Conservation (phyloP, 2,888 invertebrate species). For the Latrodectus hesperus region DNA sequence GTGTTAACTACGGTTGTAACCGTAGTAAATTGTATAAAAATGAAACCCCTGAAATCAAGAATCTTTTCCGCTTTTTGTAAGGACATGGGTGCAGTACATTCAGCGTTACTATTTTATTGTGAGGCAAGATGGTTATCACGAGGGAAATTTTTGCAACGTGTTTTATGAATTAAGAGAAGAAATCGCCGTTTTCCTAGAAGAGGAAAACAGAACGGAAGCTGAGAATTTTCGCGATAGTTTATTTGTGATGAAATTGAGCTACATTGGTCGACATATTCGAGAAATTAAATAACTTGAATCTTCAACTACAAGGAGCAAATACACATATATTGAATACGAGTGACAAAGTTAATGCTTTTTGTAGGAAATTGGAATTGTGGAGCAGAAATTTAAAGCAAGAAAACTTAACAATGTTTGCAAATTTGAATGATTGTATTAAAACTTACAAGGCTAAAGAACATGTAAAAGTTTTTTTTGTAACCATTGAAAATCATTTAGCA, state of each 20-base stretch:
- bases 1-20: slow-evolving; percentile 29
- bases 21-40: slow-evolving; percentile 47
- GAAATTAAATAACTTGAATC: slow-evolving; percentile 56
- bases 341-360: slow-evolving; percentile 10
- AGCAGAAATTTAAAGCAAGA: slow-evolving; percentile 2
- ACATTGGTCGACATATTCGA: slow-evolving; percentile 57
- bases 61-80: slow-evolving; percentile 32
- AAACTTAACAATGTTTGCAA: slow-evolving; percentile 2
- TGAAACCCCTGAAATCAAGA: slow-evolving; percentile 33
- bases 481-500: too few species aligned
- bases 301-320: slow-evolving; percentile 47
- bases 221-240: too few species aligned
- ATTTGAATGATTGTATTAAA: slow-evolving; percentile 17
- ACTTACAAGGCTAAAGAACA: slow-evolving; percentile 27
- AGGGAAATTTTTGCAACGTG: slow-evolving; percentile 33
- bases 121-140: slow-evolving; percentile 31
- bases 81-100: slow-evolving; percentile 33
- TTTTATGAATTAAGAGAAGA: too few species aligned
- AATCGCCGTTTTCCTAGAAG: too few species aligned
- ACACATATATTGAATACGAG: slow-evolving; percentile 30
- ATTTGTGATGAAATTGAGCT: too few species aligned
- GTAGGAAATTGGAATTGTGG: not conserved
- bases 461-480: too few species aligned
- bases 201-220: too few species aligned
- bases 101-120: slow-evolving; percentile 40